These are phyloP conservation scores for Lymantria monacha DNA, from an alignment of 2,888 invertebrate species.

Conservation along the genomic window DNA sequence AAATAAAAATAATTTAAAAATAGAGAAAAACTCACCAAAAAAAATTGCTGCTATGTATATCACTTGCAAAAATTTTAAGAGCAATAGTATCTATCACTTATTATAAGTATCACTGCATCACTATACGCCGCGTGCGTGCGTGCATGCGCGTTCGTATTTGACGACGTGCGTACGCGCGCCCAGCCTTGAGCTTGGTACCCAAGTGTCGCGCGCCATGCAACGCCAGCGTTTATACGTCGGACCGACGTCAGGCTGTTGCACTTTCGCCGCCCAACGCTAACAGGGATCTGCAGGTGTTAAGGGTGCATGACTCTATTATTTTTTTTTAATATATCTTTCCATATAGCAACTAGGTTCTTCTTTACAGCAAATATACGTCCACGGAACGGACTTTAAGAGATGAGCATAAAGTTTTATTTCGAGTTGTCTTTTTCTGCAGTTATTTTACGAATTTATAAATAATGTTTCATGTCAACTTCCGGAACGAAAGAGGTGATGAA, in stretches of 20 bases:
- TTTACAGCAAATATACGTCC: too few relatives aligned
- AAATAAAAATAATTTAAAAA: too few relatives aligned
- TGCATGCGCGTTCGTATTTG: conserved; percentile 18
- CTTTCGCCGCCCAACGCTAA: conserved; percentile 60
- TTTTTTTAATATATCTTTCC: too few relatives aligned
- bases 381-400: too few relatives aligned
- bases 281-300: conserved; percentile 4
- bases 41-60: conserved; percentile 29
- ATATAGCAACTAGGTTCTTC: too few relatives aligned
- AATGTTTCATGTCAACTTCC: too few relatives aligned
- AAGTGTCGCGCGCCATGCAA: conserved; percentile 58
- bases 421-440: too few relatives aligned
- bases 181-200: conserved; percentile 51
- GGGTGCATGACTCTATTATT: conserved; percentile 2
- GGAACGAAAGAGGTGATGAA: too few relatives aligned
- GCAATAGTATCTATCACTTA: conserved; percentile 27
- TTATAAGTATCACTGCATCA: conserved; percentile 39
- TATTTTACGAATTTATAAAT: too few relatives aligned
- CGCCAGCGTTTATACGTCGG: conserved; percentile 65
- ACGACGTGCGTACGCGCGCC: conserved; percentile 47
- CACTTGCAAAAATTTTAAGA: conserved; percentile 10
- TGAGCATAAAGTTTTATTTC: too few relatives aligned
- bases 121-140: conserved; percentile 29
- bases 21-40: conserved; percentile 37
- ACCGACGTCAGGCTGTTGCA: conserved; percentile 53